Evolutionary conservation across 2,888 invertebrate genomes (phyloP), one percentile per base, ranked within the genome.

Genomic region (Himalopsyche anomala): DNA sequence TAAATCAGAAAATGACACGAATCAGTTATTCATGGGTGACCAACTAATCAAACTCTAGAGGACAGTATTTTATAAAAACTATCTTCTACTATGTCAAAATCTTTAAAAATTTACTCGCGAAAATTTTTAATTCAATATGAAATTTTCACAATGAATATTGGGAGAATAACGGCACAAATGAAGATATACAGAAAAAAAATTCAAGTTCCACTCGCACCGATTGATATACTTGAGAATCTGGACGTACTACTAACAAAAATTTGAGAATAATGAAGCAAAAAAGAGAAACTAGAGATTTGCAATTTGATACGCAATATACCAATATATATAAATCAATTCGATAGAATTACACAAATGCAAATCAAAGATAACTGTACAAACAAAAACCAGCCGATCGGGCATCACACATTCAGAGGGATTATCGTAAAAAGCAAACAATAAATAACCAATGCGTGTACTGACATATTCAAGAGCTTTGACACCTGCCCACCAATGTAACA

Each of bases 311-410:
- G 81, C 81, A 80, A 81, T 84, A 62, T 74, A 56, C 38, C n/a
- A 19, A 51, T 28, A 55, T 54, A 84, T 15, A 74, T 74, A 74
- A 74, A 74, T 74, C 38, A 74, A 74, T 36, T 74, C 5, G 74
- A 74, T 2, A 74, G 74, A 74, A 74, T 74, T 74, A 74, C 36
- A 80, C 42, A 45, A 80, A 80, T 85, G 85, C 85, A 85, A 85
- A 85, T 85, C 85, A 83, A 80, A 85, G 85, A 85, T 83, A 85
- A 80, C 85, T 84, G 86, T 84, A 86, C 81, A 84, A 80, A 82
- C 86, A 81, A 86, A 80, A 81, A 86, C 86, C 86, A 86, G 86
- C 83, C 86, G 82, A 79, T 56, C 45, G 86, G 86, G 84, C 84
- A 62, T 80, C 86, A 82, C 82, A 79, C 86, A 86, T 86, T 84